Conservation (phyloP, 2,888 invertebrate species). For the Meteorus colon region DNA sequence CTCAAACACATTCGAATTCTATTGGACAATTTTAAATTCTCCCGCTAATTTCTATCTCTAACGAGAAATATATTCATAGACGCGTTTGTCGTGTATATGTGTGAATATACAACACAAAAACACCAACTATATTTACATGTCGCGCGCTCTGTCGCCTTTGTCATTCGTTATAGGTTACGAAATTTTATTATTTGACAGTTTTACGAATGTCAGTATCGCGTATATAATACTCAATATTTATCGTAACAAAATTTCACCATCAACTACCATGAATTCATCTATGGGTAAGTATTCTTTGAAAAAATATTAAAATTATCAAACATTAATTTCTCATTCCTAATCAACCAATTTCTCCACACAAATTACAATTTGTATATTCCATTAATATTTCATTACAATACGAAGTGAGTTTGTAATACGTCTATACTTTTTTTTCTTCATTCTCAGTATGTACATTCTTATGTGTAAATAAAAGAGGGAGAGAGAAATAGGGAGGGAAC, state of each 20-base stretch:
- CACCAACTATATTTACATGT: neutral
- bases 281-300: conserved; percentile 17
- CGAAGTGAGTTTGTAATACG: too few species aligned
- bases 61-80: neutral
- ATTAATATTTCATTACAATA: too few species aligned
- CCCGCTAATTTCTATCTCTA: neutral
- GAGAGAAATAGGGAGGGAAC: too few species aligned
- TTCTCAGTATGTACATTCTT: too few species aligned
- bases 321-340: too few species aligned
- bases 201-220: conserved; percentile 8
- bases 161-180: neutral
- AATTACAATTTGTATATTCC: too few species aligned
- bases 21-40: neutral
- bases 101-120: neutral
- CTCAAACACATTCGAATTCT: neutral
- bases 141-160: conserved; percentile 1
- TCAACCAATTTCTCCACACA: too few species aligned
- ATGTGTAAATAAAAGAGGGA: too few species aligned
- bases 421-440: too few species aligned
- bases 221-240: neutral
- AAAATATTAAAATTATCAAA: neutral
- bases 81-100: neutral
- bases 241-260: neutral
- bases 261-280: conserved; percentile 10
- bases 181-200: conserved; percentile 21